phyloP scores from a whole-genome alignment of 2,113 vertebrate genomes.

The Taxidea taxus region DNA sequence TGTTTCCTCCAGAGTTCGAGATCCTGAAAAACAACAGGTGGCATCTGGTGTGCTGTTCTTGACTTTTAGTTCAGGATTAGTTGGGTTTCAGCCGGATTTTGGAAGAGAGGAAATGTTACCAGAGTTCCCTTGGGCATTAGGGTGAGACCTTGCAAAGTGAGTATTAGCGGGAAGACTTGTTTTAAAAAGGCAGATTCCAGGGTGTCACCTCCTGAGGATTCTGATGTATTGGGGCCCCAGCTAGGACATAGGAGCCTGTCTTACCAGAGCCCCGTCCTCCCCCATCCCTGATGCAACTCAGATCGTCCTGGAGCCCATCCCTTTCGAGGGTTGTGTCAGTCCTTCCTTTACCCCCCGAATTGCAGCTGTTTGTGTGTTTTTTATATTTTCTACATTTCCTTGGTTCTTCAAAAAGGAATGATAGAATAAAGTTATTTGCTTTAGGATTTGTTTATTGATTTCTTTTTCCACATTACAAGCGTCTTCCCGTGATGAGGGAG shows the following conservation, averaged over 20 bases:
- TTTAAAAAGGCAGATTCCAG: not conserved
- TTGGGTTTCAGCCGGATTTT: not conserved
- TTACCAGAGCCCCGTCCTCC: not conserved
- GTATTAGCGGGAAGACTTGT: not conserved
- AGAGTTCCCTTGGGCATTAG: not conserved
- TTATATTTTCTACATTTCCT: conserved; percentile 34
- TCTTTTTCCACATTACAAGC: not conserved
- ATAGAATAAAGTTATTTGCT: conserved; percentile 64
- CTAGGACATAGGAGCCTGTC: not conserved
- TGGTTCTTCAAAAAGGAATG: conserved; percentile 31
- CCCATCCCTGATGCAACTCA: fast-evolving
- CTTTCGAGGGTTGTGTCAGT: not conserved
- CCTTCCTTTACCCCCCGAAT: not conserved
- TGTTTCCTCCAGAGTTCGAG: not conserved
- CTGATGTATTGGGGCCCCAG: not conserved
- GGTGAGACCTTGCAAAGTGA: not conserved
- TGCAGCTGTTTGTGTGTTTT: conserved; percentile 19
- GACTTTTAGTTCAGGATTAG: conserved; percentile 30
- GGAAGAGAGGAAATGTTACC: not conserved
- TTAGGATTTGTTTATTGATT: not conserved
- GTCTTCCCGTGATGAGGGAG: not conserved
- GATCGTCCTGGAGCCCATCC: not conserved
- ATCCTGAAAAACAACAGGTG: conserved; percentile 62
- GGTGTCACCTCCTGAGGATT: not conserved
- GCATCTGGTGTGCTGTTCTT: not conserved